phyloP scores from a whole-genome alignment of 1,140 invertebrate genomes.

The Eriocheir sinensis region DNA sequence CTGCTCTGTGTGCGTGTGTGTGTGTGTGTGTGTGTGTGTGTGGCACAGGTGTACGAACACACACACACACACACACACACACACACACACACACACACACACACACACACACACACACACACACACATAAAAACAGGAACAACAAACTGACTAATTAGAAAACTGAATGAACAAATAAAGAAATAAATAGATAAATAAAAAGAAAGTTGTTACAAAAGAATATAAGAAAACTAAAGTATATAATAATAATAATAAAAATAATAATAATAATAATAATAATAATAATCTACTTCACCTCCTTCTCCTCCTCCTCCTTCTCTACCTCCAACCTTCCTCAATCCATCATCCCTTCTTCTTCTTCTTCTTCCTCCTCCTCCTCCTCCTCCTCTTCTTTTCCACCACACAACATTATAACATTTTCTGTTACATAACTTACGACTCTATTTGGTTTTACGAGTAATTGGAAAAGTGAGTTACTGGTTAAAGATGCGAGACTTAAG shows the following conservation, averaged over 20 bases:
- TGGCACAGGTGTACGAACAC: too few relatives aligned
- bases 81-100: constrained; percentile 36
- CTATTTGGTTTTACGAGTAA: neutral
- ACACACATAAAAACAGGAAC: neutral
- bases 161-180: neutral
- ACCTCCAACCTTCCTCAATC: too few relatives aligned
- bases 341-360: too few relatives aligned
- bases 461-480: neutral
- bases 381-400: too few relatives aligned
- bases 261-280: constrained; percentile 28
- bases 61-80: constrained; percentile 18
- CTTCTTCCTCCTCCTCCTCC: too few relatives aligned
- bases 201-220: neutral
- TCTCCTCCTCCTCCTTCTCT: too few relatives aligned
- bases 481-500: neutral
- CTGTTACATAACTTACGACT: too few relatives aligned
- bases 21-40: too few relatives aligned
- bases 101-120: constrained; percentile 39
- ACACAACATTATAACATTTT: too few relatives aligned
- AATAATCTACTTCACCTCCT: neutral
- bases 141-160: neutral
- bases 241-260: constrained; percentile 8
- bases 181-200: neutral
- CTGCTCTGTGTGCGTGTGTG: too few relatives aligned
- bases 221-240: neutral